Percentiles rank a stretch among this genome's conserved stretches.
These are phyloP conservation scores for Sebastes schlegelii DNA, from an alignment of 2,113 vertebrate genomes.

Conservation along the genomic window DNA sequence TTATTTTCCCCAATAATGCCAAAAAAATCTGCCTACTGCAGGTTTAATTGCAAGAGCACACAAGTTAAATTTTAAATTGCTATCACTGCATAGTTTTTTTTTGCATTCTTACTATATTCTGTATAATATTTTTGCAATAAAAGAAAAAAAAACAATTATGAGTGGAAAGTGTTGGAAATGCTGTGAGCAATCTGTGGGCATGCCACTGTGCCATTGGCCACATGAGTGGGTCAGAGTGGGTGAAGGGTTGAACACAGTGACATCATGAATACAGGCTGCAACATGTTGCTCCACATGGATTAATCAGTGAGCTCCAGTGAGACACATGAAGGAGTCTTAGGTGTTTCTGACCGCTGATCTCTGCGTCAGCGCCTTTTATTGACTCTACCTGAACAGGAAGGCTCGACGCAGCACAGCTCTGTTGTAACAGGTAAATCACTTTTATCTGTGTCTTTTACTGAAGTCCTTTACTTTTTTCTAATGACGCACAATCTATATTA, in stretches of 20 bases:
- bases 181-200: neutral
- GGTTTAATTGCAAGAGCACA: neutral
- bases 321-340: neutral
- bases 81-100: neutral
- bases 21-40: too few relatives aligned
- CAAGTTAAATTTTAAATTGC: neutral
- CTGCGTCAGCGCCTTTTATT: slow-evolving; percentile 24
- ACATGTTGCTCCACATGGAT: neutral
- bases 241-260: neutral
- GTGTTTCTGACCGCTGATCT: neutral
- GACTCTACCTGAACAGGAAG: slow-evolving; percentile 44
- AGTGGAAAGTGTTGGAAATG: too few relatives aligned
- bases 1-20: too few relatives aligned
- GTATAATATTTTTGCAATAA: neutral
- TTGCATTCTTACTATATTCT: neutral
- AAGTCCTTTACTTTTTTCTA: neutral
- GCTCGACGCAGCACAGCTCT: neutral
- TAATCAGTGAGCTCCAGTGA: neutral
- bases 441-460: neutral
- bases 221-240: neutral
- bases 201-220: neutral
- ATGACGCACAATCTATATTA: neutral
- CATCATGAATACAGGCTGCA: neutral
- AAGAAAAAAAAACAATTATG: neutral
- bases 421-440: slow-evolving; percentile 11